phyloP scores from a whole-genome alignment of 2,888 invertebrate species.

The Erebia ligea region DNA sequence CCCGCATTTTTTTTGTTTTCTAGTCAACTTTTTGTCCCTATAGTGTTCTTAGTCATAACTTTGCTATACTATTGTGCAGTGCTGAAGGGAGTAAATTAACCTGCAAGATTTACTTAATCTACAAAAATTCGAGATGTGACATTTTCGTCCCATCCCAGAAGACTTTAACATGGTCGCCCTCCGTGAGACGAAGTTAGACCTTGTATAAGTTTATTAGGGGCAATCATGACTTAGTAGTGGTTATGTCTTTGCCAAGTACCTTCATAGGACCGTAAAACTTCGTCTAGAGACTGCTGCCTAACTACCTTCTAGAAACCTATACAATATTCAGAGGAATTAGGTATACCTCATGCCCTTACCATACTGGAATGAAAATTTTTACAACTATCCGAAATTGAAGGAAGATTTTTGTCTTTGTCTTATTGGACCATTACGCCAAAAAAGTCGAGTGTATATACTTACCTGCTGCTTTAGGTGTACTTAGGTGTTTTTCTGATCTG shows the following conservation, averaged over 20 bases:
- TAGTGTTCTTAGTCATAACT: too few relatives aligned
- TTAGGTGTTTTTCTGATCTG: too few relatives aligned
- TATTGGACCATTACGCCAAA: too few relatives aligned
- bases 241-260: conserved; percentile 21
- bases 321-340: background rate
- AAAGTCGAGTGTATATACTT: too few relatives aligned
- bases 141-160: background rate
- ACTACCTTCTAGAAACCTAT: background rate
- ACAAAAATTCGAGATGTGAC: too few relatives aligned
- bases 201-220: conserved; percentile 27
- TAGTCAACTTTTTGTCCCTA: too few relatives aligned
- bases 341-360: background rate
- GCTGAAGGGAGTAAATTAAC: too few relatives aligned
- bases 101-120: too few relatives aligned
- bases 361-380: background rate
- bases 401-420: background rate
- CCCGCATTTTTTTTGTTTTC: too few relatives aligned
- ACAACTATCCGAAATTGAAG: background rate
- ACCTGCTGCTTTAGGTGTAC: too few relatives aligned
- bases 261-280: conserved; percentile 16
- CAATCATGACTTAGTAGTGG: conserved; percentile 26
- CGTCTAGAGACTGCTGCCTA: background rate
- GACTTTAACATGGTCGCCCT: conserved; percentile 1
- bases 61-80: too few relatives aligned
- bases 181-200: conserved; percentile 20